Evolutionary conservation across 2,888 invertebrate species (phyloP).

Genomic region (Falcaria lacertinaria): DNA sequence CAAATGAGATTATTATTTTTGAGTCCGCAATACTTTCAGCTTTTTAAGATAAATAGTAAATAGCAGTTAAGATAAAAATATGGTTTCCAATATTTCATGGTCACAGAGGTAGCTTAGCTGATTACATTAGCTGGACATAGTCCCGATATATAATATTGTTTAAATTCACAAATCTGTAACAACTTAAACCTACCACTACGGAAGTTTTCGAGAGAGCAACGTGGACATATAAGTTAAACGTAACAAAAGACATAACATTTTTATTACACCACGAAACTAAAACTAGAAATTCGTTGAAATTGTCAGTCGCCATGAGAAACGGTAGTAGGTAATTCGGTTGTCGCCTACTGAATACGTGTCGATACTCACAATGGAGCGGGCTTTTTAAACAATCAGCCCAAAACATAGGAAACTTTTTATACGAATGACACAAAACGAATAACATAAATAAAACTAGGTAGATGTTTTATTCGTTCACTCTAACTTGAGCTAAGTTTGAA

Average conservation of each 20-base stretch:
- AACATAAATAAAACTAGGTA: too few species aligned
- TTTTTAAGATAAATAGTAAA: slow-evolving; percentile 16
- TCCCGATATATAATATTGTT: too few species aligned
- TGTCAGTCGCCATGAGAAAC: slow-evolving; percentile 61
- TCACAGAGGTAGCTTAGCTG: too few species aligned
- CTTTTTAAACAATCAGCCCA: slow-evolving; percentile 30
- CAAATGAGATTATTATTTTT: too few species aligned
- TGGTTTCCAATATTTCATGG: too few species aligned
- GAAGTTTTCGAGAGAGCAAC: neutral
- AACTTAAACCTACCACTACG: too few species aligned
- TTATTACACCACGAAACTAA: slow-evolving; percentile 30
- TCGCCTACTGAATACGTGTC: slow-evolving; percentile 63
- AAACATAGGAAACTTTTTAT: neutral
- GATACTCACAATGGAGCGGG: slow-evolving; percentile 44
- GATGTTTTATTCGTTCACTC: neutral
- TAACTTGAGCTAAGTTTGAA: neutral
- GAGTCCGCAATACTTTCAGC: slow-evolving; percentile 9
- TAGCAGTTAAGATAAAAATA: too few species aligned
- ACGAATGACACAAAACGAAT: neutral
- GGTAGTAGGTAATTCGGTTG: slow-evolving; percentile 65
- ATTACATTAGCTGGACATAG: too few species aligned
- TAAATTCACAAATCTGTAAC: too few species aligned
- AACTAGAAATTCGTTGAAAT: slow-evolving; percentile 50
- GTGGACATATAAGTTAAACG: slow-evolving; percentile 3
- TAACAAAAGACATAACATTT: slow-evolving; percentile 18